Conservation (phyloP, 2,113 vertebrate genomes). For the Halcyon malimbica region DNA sequence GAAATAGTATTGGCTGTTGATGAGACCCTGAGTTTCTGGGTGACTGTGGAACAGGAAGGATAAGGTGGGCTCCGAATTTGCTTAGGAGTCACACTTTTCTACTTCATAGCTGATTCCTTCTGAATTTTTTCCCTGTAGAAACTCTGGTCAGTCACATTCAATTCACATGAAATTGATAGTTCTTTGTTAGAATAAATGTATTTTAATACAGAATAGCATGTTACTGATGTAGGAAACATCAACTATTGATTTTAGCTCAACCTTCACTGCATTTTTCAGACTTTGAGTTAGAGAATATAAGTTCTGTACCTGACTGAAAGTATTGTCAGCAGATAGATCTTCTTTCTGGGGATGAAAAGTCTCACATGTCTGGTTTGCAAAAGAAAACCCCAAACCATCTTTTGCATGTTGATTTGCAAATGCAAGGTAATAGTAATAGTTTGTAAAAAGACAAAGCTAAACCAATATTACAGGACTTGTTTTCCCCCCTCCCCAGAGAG, state of each 20-base stretch:
- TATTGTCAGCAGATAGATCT: not conserved
- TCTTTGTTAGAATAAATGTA: not conserved
- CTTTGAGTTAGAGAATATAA: not conserved
- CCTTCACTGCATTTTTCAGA: not conserved
- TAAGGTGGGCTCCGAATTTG: not conserved
- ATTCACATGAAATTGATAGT: not conserved
- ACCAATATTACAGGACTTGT: slow-evolving; percentile 9
- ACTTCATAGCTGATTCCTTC: not conserved
- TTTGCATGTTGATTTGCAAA: not conserved
- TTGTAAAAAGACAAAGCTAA: not conserved
- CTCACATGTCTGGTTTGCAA: not conserved
- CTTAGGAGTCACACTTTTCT: not conserved
- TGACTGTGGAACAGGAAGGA: not conserved
- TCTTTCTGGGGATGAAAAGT: not conserved
- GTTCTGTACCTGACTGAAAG: not conserved
- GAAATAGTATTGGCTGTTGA: not conserved
- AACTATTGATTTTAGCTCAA: not conserved
- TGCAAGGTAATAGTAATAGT: not conserved
- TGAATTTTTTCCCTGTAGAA: not conserved
- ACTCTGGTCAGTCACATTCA: not conserved
- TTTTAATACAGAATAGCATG: not conserved
- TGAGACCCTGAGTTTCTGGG: not conserved
- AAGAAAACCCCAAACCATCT: not conserved
- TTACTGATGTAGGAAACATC: not conserved
- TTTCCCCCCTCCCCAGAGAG: slow-evolving; percentile 3